phyloP scores from a whole-genome alignment of 1,140 invertebrate species.

The Apis mellifera region Amel_HAv3.1 CM009944.2:7682501-7683000 shows the following conservation, averaged over 20 bases:
- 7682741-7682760: conserved; percentile 60
- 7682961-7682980: neutral
- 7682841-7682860: too few relatives aligned
- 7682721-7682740: neutral
- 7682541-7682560: neutral
- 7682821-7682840: neutral
- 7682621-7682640: neutral
- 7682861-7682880: too few relatives aligned
- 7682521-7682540: neutral
- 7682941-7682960: neutral
- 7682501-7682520: neutral
- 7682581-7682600: neutral
- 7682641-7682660: neutral
- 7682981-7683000: too few relatives aligned
- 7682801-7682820: neutral
- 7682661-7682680: conserved; percentile 38
- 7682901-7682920: neutral
- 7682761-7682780: neutral
- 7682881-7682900: neutral
- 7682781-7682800: neutral
- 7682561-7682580: neutral
- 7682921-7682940: neutral
- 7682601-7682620: neutral
- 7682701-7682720: conserved; percentile 16
- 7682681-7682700: conserved; percentile 58